phyloP scores from a whole-genome alignment of 1,140 invertebrate genomes.

The Dufourea novaeangliae region DNA sequence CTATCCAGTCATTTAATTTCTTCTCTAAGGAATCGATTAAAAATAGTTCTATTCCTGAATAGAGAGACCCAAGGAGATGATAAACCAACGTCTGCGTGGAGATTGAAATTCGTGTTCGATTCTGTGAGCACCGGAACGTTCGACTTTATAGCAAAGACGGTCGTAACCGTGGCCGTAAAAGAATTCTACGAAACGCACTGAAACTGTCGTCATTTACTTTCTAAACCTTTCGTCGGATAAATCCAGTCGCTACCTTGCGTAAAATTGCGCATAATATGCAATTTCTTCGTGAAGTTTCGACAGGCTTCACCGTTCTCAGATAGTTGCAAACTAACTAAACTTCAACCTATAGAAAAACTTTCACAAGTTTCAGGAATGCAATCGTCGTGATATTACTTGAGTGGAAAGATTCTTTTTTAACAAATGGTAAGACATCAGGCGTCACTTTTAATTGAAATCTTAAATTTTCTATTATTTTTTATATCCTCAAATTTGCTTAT shows the following conservation, averaged over 20 bases:
- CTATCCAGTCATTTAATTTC: background rate
- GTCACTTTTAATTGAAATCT: no score
- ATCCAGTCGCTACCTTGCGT: no score
- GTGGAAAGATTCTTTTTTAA: background rate
- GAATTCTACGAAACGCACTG: conserved; percentile 22
- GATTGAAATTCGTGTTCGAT: background rate
- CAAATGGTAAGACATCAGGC: no score
- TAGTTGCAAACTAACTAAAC: no score
- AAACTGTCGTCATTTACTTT: conserved; percentile 21
- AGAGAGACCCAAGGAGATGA: background rate
- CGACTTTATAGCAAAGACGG: conserved; percentile 12
- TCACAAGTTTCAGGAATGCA: background rate
- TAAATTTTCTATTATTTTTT: no score
- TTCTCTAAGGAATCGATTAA: no score
- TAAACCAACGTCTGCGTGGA: background rate
- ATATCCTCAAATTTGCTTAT: no score
- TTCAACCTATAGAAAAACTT: no score
- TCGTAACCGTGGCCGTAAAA: conserved; percentile 34
- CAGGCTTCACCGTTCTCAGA: no score
- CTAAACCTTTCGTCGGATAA: conserved; percentile 21
- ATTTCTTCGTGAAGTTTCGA: conserved; percentile 15
- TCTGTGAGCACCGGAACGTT: background rate
- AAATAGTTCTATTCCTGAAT: no score
- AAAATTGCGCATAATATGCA: conserved; percentile 4
- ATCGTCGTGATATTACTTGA: no score